A percentile compares a stretch with the other conserved stretches of the same genome.
Evolutionary conservation across 1,140 invertebrate genomes (phyloP).

Genomic region (Subanguina moxae): DNA sequence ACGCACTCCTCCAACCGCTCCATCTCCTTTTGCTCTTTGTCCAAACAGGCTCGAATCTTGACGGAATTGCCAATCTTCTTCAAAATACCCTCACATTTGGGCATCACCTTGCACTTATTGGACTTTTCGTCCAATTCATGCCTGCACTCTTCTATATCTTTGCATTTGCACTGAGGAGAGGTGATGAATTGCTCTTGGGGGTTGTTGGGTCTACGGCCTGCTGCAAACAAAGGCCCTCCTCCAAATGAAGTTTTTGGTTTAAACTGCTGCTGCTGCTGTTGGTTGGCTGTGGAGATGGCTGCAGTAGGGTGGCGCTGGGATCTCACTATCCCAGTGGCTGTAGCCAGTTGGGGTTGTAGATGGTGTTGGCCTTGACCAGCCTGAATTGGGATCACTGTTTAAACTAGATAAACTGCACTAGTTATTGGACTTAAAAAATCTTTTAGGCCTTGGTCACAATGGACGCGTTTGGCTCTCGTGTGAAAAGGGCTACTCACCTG

Average conservation of each 20-base stretch:
- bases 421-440: no score
- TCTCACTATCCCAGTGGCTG: background rate
- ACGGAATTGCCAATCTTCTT: conserved; percentile 46
- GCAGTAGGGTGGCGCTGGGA: background rate
- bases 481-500: no score
- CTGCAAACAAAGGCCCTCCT: background rate
- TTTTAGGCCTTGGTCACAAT: no score
- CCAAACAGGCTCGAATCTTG: conserved; percentile 46
- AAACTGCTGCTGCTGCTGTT: no score
- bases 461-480: no score
- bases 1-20: conserved; percentile 45
- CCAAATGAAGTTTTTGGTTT: background rate
- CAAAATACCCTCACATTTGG: conserved; percentile 43
- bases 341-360: background rate
- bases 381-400: no score
- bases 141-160: conserved; percentile 43
- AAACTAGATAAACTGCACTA: no score
- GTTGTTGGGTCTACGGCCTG: background rate
- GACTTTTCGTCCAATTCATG: conserved; percentile 31
- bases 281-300: background rate
- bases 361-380: background rate
- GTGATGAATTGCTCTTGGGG: conserved; percentile 32
- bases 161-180: conserved; percentile 47
- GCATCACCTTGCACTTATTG: conserved; percentile 41
- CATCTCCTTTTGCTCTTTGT: conserved; percentile 47